Base-by-base conservation (phyloP, 2,888 invertebrate species). In the Dimorphilus gyrociliatus region DNA sequence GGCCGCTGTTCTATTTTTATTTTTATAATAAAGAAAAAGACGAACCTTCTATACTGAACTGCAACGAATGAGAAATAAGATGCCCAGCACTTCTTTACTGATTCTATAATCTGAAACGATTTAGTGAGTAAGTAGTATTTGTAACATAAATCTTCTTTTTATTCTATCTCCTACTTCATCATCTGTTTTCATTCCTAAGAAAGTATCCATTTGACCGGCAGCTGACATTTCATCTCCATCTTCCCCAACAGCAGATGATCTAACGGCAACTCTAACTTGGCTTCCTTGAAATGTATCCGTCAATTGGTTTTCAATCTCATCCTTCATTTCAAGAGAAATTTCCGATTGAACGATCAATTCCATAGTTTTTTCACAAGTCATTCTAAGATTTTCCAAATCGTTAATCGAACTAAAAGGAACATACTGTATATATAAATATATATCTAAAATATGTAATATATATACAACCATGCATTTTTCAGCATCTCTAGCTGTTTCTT, bases 161-260 rank as follows among this genome's bases (percentile, higher is more conserved):
- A 2, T 15, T 16, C 23, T 12, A 8, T 24, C n/a, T 25, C 33
- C 6, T 13, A 54, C 52, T 42, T 48, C 33, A 6, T 42, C 32
- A 6, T 37, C 16, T 15, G 67, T 69, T 21, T 53, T 55, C 30
- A 78, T 72, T 1, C 80, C 78, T 3, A 84, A 65, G 37, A 74
- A 71, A 0, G 80, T 80, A 36, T 75, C 74, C 62, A 82, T 78
- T 64, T 84, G 82, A 1, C 82, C 82, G 0, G 82, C 82, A 3
- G 78, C 75, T 1, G 81, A 81, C 8, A 78, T 63, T 28, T 78
- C 78, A 35, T 74, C 73, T 5, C 76, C 73, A 55, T 84, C 82
- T 64, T 84, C 84, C 3, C 76, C 58, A 21, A 23, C 19, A 4
- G 29, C 29, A 4, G 29, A 29, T 4, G 29, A 29, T 5, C 29